Evolutionary conservation across 2,797 vertebrate species (phyloP), one percentile per base, ranked within the genome.

Genomic region (Pseudochromis fuscus): DNA sequence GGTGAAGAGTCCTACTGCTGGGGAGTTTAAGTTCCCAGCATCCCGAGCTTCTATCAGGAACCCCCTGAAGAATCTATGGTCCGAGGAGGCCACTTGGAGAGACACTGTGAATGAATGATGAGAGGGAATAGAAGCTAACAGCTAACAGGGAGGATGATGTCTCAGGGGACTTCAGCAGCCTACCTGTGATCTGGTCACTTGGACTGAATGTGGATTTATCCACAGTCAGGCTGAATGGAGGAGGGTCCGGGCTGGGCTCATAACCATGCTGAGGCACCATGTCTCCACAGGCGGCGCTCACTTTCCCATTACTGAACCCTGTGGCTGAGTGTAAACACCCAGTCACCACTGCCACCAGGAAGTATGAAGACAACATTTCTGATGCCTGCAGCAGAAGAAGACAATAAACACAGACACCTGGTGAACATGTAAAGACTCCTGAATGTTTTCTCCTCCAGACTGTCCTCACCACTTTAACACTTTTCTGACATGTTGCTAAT

Each of bases 1-100:
- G 1, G 55, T 37, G 55, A 96, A 97, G 30, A 90, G 91, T 9
- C 96, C 96, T 49, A 95, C 16, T 1, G 94, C 83, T 45, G 84
- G 64, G 3, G 81, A 35, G 33, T 35, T 71, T 55, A 88, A 51
- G 37, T 88, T 63, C 0, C 81, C 85, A 30, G 91, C 91, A 72
- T 95, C 68, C 13, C 94, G 87, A 11, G 95, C 95, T 92, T 97
- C 94, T 7, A 97, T 59, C 25, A 97, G 92, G 72, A 96, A 97
- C 7, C 96, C 96, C 84, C 73, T 85, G 87, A 97, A 96, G 12
- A 84, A 71, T 0, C 12, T 2, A 15, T 11, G 52, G 38, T 23
- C 37, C 19, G 62, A 63, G 16, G 67, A 37, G 2, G 77, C 84
- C 35, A 88, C 94, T 73, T 89, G 93, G 65, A 97, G 65, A 16